Base-by-base conservation (phyloP, 2,888 invertebrate species). In the Nemapogon koenigi region DNA sequence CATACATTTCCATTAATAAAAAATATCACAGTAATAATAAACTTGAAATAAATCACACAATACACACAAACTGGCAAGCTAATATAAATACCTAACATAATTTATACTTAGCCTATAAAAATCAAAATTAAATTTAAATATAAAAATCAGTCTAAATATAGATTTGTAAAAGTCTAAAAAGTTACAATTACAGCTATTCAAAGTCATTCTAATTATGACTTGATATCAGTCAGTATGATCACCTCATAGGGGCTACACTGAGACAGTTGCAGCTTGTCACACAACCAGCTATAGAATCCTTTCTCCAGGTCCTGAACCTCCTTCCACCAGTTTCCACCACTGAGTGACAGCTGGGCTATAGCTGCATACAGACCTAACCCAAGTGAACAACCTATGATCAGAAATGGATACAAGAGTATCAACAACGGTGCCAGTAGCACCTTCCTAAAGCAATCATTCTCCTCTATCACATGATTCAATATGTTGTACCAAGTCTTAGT, bases 271-370 rank as follows among this genome's bases (percentile, higher is more conserved):
- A 89, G 49, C 27, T 81, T 69, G 40, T 84, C 82, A 55, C 89
- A 90, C 13, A 89, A 63, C 88, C 89, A 89, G 4, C 89, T 89
- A 48, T 87, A 90, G 64, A 89, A 89, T 1, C 89, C 89, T 60
- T 90, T 90, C 51, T 90, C 90, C 53, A 87, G 83, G 61, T 90
- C 89, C 40, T 82, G 81, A 2, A 89, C 83, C 63, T 88, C 87
- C 49, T 84, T 84, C 56, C 82, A 76, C 89, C 89, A 90, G 46
- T 83, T 83, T 19, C 81, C 78, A 41, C 83, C 83, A 50, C 83
- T 85, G 59, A 88, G 83, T 1, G 88, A 88, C 10, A 90, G 59
- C 59, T 90, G 89, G 4, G 82, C 80, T 39, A 86, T 63, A 1
- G 86, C 86, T 30, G 87, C 84, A 60, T 86, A 89, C 19, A 88